Evolutionary conservation across 2,888 invertebrate species (phyloP), one percentile per base, ranked within the genome.

Genomic region (Thereva unica): DNA sequence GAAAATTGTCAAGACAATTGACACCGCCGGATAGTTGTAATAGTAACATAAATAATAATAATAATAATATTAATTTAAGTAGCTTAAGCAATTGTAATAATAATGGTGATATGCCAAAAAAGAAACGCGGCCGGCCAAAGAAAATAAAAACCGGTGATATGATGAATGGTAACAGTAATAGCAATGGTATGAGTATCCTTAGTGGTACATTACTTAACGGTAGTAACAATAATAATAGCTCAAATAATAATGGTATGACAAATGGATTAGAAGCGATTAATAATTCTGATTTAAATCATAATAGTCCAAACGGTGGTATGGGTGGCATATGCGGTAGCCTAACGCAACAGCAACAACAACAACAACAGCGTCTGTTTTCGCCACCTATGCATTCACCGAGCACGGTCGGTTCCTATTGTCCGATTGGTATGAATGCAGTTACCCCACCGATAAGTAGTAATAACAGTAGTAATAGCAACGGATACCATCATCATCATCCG

Each of bases 81-180:
- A 67, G 12, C 45, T 41, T 56, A 50, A 55, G 50, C 34, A 44
- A 47, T 41, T 53, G 59, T 53, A 66, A 35, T 47, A 9, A 9
- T 37, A 64, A 42, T 47, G 83, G 83, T 70, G 86, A 86, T 77
- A 87, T 89, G 70, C 89, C 91, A 70, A 93, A 93, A 82, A 94
- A 94, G 81, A 93, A 94, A 77, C 83, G 94, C 37, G 93, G 94
- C 23, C 84, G 93, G 69, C 93, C 94, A 69, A 94, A 94, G 82
- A 95, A 94, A 82, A 88, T 92, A 12, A 86, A 90, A 70, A 85
- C 87, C 1, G 69, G 8, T 7, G 75, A 71, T 61, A 70, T 74
- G 45, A 41, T 65, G 34, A 56, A 42, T 34, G 42, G 54, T 5
- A 55, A 23, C 23, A 52, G 40, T 49, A 59, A 40, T 53, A 10